A percentile compares a stretch with the other conserved stretches of the same genome.
Evolutionary conservation across 2,113 vertebrate species (phyloP).

Genomic region (Dryoscopus gambensis): DNA sequence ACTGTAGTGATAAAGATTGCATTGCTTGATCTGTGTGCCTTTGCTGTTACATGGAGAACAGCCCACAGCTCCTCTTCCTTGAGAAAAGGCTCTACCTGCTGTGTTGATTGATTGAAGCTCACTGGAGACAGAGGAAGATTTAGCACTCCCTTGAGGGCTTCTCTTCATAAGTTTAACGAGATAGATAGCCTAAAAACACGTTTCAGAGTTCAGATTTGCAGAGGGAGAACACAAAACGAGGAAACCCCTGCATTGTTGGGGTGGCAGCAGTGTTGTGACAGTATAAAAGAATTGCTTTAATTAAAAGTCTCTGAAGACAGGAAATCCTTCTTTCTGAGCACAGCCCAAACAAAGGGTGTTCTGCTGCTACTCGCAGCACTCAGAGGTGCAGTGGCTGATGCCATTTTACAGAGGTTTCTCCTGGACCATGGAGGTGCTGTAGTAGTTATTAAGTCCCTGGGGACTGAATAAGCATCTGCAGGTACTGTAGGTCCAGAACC

Average conservation of each 20-base stretch:
- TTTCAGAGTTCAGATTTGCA: neutral
- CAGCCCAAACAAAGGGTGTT: neutral
- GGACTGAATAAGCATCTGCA: neutral
- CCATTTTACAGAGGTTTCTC: neutral
- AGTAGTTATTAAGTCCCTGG: neutral
- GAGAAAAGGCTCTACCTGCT: constrained; percentile 32
- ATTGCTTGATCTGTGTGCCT: neutral
- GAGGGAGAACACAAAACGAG: neutral
- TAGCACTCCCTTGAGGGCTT: constrained; percentile 20
- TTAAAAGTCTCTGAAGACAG: constrained; percentile 2
- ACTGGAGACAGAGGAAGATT: constrained; percentile 13
- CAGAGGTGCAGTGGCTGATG: neutral
- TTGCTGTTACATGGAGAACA: neutral
- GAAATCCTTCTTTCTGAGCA: neutral
- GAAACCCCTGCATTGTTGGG: neutral
- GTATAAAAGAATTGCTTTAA: constrained; percentile 36
- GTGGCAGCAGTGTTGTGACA: neutral
- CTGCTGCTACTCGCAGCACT: neutral
- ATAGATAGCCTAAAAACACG: neutral
- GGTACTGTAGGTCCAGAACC: neutral
- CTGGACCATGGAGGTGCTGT: neutral
- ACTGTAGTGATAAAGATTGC: neutral
- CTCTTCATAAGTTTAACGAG: neutral
- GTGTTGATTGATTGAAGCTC: constrained; percentile 38
- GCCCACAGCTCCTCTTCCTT: neutral